A percentile compares a stretch with the other conserved stretches of the same genome.
These are phyloP conservation scores for Sorex araneus DNA, from an alignment of 2,113 vertebrate species.

Conservation along the genomic window DNA sequence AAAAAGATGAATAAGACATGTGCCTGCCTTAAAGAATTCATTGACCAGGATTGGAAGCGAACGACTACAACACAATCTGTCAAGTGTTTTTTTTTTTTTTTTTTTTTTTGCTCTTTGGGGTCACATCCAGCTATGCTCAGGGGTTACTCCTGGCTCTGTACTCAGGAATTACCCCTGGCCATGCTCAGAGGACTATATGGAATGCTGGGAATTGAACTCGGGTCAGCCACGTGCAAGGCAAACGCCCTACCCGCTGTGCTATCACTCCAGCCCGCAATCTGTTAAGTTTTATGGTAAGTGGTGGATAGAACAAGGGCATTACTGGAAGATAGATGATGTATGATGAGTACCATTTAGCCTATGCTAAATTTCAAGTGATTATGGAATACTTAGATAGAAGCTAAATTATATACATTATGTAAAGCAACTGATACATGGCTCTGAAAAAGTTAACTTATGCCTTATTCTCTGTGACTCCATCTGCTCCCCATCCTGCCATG, in stretches of 20 bases:
- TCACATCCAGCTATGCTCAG: too few relatives aligned
- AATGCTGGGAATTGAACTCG: too few relatives aligned
- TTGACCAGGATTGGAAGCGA: neutral
- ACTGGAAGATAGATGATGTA: constrained; percentile 18
- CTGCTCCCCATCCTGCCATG: neutral
- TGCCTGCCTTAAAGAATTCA: neutral
- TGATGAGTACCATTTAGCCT: neutral
- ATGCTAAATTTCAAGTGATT: constrained; percentile 30
- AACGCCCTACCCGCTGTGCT: too few relatives aligned
- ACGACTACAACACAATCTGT: neutral
- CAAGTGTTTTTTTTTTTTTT: too few relatives aligned
- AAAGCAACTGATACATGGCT: neutral
- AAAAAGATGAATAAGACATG: neutral
- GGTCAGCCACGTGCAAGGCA: too few relatives aligned
- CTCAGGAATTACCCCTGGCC: too few relatives aligned
- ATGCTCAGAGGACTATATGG: too few relatives aligned
- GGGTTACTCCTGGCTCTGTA: too few relatives aligned
- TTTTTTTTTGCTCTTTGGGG: too few relatives aligned
- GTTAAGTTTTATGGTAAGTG: neutral
- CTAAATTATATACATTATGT: constrained; percentile 49
- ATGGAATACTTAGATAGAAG: neutral
- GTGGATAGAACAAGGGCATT: neutral
- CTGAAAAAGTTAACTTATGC: constrained; percentile 20
- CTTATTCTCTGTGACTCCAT: constrained; percentile 18
- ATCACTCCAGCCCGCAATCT: too few relatives aligned